Evolutionary conservation across 2,797 vertebrate genomes (phyloP), one percentile per base, ranked within the genome.

Genomic region (Pagetopsis macropterus): DNA sequence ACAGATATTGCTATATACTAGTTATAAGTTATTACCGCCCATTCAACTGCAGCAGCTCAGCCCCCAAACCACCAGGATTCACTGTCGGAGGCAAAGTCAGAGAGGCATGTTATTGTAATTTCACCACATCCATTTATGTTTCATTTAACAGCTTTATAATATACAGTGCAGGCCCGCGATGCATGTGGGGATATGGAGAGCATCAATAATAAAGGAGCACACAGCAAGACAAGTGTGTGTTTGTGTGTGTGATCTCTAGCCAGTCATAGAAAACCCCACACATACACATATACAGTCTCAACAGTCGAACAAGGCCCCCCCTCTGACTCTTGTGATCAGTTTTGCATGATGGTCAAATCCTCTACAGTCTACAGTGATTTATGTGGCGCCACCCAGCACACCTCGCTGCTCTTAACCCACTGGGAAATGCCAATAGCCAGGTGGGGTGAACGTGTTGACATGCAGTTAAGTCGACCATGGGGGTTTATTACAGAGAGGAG

Each of bases 71-170:
- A 50, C 65, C 62, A 76, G 60, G 58, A 77, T 44, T 70, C 57
- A 59, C 67, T 19, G 19, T 82, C 60, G 45, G 72, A 76, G 55
- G 63, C 76, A 63, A 64, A 84, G 76, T 79, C 85, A 76, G 67
- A 73, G 62, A 67, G 52, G 65, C 70, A 71, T 75, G 74, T 75
- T 85, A 82, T 85, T 84, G 78, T 87, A 76, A 81, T 79, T 70
- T 65, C 54, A 41, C 73, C 68, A 27, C 70, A 72, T 86, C 57
- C 21, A 40, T 85, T 84, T 79, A 74, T 82, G 78, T 86, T 87
- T 89, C 85, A 87, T 88, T 80, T 75, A 85, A 84, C 73, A 78
- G 52, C 54, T 82, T 82, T 43, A 79, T 76, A 60, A 86, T 80
- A 67, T 78, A 76, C 51, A 48, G 54, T 17, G 14, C 21, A 12